Conservation (phyloP, 2,113 vertebrate genomes). For the Smithornis capensis region DNA sequence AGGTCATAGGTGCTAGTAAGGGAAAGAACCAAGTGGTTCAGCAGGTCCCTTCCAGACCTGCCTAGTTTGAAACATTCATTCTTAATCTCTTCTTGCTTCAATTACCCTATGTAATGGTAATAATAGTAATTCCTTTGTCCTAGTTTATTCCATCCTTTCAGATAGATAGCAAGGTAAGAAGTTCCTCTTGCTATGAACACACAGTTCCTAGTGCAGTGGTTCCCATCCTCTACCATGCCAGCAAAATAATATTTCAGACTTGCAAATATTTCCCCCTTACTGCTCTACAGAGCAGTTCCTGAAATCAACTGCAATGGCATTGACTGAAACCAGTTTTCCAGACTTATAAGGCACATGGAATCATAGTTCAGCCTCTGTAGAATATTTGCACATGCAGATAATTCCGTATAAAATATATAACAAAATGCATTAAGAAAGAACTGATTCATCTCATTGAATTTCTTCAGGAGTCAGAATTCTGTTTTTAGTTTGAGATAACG, state of each 20-base stretch:
- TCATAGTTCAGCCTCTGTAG: not conserved
- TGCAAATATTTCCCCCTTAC: not conserved
- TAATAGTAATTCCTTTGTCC: not conserved
- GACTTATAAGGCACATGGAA: not conserved
- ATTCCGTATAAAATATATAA: not conserved
- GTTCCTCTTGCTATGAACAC: not conserved
- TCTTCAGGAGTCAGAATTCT: not conserved
- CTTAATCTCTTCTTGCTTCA: not conserved
- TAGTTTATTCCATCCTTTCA: not conserved
- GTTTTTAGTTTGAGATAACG: not conserved
- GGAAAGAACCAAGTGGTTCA: not conserved
- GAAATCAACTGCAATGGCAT: not conserved
- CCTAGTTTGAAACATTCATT: not conserved
- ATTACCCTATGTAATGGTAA: not conserved
- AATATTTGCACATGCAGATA: not conserved
- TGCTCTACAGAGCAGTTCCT: not conserved
- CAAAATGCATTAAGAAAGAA: not conserved
- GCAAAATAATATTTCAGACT: not conserved
- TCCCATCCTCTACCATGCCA: not conserved
- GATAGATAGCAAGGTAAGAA: not conserved
- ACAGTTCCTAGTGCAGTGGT: not conserved
- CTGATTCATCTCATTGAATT: not conserved
- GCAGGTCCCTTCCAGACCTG: not conserved
- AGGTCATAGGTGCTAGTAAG: fast-evolving
- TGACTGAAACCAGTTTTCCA: not conserved